These are phyloP conservation scores for Macrotis lagotis DNA, from an alignment of 2,113 vertebrate species.

Conservation along the genomic window DNA sequence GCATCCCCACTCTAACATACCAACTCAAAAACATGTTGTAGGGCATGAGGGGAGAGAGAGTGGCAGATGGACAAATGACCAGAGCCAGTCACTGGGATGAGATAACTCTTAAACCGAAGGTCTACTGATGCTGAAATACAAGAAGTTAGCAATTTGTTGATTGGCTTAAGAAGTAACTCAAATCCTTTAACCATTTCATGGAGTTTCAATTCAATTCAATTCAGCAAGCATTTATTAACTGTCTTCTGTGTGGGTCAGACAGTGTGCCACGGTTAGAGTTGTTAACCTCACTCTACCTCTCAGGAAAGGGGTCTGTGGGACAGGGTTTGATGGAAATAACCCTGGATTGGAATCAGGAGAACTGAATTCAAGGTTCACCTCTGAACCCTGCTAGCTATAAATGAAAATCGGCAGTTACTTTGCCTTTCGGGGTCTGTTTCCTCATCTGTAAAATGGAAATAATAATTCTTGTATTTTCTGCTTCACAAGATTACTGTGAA, in stretches of 20 bases:
- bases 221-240: not conserved
- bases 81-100: not conserved
- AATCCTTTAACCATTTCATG: not conserved
- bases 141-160: not conserved
- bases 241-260: not conserved
- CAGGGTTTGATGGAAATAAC: not conserved
- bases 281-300: not conserved
- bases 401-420: not conserved
- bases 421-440: not conserved
- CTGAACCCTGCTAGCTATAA: not conserved
- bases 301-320: not conserved
- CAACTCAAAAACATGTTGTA: not conserved
- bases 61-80: not conserved
- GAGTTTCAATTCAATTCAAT: not conserved
- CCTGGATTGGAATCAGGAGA: not conserved
- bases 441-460: not conserved
- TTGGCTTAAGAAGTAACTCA: not conserved
- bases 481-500: not conserved
- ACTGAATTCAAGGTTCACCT: not conserved
- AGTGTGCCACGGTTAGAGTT: not conserved
- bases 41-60: not conserved
- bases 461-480: not conserved
- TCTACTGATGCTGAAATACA: not conserved
- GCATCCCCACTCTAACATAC: not conserved
- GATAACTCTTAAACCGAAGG: not conserved